A percentile compares a stretch with the other conserved stretches of the same genome.
Conservation (phyloP, 1,140 invertebrate species). For the Calliopsis andreniformis region DNA sequence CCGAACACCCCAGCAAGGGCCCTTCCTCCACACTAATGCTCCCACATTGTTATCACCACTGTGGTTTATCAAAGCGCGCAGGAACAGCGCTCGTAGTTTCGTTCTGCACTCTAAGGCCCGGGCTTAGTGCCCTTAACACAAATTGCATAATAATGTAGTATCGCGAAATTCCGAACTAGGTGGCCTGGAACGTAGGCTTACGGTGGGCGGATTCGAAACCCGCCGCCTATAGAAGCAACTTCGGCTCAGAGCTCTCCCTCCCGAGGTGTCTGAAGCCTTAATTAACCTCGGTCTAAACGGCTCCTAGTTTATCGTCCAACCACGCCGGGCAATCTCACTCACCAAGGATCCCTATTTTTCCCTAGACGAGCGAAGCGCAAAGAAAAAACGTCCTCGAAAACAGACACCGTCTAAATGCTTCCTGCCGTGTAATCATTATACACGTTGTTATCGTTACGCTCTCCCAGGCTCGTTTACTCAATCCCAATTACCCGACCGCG, state of each 20-base stretch:
- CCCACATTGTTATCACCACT: not conserved
- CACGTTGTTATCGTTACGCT: not conserved
- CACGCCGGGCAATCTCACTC: not conserved
- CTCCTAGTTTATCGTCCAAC: too few relatives aligned
- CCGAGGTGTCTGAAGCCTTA: not conserved
- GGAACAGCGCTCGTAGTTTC: not conserved
- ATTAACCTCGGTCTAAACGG: not conserved
- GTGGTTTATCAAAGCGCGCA: conserved; percentile 14
- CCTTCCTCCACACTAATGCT: not conserved
- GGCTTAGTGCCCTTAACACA: conserved; percentile 29
- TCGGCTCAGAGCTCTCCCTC: conserved; percentile 3
- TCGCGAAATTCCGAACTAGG: conserved; percentile 3
- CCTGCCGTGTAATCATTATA: not conserved
- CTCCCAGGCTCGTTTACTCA: not conserved
- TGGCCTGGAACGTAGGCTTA: conserved; percentile 7
- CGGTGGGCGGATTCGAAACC: conserved; percentile 10
- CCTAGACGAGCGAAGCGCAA: not conserved
- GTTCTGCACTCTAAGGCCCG: conserved; percentile 2
- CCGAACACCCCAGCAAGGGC: not conserved
- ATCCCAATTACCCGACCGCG: not conserved
- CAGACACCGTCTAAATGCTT: not conserved
- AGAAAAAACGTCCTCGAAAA: not conserved
- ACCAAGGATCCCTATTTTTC: not conserved
- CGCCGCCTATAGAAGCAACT: conserved; percentile 3
- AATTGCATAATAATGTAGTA: conserved; percentile 39